A percentile compares a stretch with the other conserved stretches of the same genome.
These are phyloP conservation scores for Sparus aurata DNA, from an alignment of 2,797 vertebrate species.

Conservation along the genomic window DNA sequence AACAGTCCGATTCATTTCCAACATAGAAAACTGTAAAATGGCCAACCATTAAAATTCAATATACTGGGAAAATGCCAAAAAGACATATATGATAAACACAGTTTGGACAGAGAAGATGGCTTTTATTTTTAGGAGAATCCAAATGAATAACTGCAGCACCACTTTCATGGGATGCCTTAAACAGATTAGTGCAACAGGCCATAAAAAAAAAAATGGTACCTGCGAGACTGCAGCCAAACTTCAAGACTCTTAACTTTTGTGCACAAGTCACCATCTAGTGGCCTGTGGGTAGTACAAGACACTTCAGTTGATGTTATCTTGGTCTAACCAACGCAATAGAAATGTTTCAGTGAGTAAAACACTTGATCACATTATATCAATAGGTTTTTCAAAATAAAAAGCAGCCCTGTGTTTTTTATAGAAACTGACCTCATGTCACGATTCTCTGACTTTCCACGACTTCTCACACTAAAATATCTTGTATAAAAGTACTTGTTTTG, in stretches of 20 bases:
- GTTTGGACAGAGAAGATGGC: conserved; percentile 25
- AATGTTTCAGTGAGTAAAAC: conserved; percentile 25
- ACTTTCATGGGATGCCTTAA: not conserved
- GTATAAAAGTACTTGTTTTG: conserved; percentile 68
- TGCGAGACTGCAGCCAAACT: conserved; percentile 2
- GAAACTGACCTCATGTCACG: conserved; percentile 28
- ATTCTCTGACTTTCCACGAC: conserved; percentile 29
- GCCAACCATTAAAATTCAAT: conserved; percentile 9
- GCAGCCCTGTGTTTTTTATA: conserved; percentile 49
- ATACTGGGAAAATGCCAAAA: conserved; percentile 1
- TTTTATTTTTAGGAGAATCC: conserved; percentile 26
- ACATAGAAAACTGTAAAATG: conserved; percentile 16
- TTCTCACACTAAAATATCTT: conserved; percentile 63
- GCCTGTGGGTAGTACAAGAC: conserved; percentile 20
- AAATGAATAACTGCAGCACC: not conserved
- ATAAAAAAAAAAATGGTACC: not conserved
- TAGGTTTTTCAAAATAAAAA: conserved; percentile 50
- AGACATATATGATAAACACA: not conserved
- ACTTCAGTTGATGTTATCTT: conserved; percentile 5
- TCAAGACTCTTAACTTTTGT: conserved; percentile 10
- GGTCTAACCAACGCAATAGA: conserved; percentile 16
- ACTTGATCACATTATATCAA: conserved; percentile 18
- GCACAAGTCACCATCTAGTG: conserved; percentile 58
- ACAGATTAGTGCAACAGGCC: not conserved
- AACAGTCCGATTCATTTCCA: not conserved